Conservation (phyloP, 2,113 vertebrate genomes). For the Glaucomys volans region DNA sequence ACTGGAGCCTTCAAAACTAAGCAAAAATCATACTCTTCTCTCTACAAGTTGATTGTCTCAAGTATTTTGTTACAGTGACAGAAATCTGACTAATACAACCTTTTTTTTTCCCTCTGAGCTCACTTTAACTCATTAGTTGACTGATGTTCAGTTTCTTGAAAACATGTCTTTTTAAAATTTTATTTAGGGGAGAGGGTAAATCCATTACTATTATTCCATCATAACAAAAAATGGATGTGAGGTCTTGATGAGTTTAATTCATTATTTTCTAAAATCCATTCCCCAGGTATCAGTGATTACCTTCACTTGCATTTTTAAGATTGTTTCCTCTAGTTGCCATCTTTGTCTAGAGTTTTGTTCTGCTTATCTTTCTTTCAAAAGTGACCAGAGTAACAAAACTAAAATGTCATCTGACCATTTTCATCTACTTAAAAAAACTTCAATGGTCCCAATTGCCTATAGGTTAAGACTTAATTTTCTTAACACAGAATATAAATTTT, state of each 20-base stretch:
- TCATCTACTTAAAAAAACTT: constrained; percentile 22
- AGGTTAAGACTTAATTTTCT: neutral
- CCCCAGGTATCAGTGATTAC: neutral
- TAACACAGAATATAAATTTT: constrained; percentile 40
- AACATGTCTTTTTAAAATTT: neutral
- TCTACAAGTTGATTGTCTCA: neutral
- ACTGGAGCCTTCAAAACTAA: neutral
- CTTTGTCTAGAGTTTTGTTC: constrained; percentile 32
- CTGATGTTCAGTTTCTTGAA: neutral
- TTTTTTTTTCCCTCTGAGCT: neutral
- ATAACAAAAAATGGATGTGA: neutral
- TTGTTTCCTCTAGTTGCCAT: neutral
- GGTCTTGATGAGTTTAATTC: constrained; percentile 42
- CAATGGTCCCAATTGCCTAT: neutral
- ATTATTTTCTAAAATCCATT: neutral
- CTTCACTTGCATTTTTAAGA: constrained; percentile 30
- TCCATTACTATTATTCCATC: neutral
- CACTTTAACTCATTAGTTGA: neutral
- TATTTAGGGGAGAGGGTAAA: neutral
- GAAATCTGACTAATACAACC: neutral
- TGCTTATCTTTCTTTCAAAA: neutral
- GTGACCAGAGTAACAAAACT: neutral
- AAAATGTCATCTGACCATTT: constrained; percentile 15
- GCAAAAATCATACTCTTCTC: neutral
- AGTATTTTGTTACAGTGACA: neutral